phyloP scores from a whole-genome alignment of 2,888 invertebrate genomes.

The Dicroscelio sp. region DNA sequence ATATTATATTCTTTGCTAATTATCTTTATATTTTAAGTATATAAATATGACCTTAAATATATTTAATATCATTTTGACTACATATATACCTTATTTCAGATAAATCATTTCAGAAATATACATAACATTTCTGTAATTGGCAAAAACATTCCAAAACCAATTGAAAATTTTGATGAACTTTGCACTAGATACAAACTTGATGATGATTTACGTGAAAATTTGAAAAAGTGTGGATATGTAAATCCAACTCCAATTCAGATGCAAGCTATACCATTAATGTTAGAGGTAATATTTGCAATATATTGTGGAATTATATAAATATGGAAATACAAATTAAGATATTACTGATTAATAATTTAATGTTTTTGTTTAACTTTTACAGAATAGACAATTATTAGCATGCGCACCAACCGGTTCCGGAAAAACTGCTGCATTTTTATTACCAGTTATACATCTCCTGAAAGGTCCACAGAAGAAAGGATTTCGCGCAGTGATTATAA shows the following conservation, averaged over 20 bases:
- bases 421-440: conserved; percentile 98
- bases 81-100: conserved; percentile 93
- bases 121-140: conserved; percentile 96
- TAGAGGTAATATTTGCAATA: too few relatives aligned
- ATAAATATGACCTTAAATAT: too few relatives aligned
- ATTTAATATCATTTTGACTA: too few relatives aligned
- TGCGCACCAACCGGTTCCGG: conserved; percentile 99
- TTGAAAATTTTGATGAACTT: conserved; percentile 94
- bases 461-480: conserved; percentile 94
- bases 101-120: conserved; percentile 95
- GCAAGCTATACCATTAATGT: conserved; percentile 97
- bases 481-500: conserved; percentile 96
- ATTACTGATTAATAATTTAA: background rate
- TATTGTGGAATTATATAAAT: too few relatives aligned
- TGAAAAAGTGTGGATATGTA: conserved; percentile 94
- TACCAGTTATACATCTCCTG: conserved; percentile 96
- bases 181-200: conserved; percentile 92
- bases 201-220: conserved; percentile 93
- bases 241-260: conserved; percentile 97
- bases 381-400: conserved; percentile 96
- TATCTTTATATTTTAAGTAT: too few relatives aligned
- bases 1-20: background rate
- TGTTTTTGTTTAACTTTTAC: conserved; percentile 28
- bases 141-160: conserved; percentile 95
- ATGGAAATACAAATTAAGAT: too few relatives aligned